Evolutionary conservation across 2,797 vertebrate genomes (phyloP).

Genomic region (Macroramphosus scolopax): DNA sequence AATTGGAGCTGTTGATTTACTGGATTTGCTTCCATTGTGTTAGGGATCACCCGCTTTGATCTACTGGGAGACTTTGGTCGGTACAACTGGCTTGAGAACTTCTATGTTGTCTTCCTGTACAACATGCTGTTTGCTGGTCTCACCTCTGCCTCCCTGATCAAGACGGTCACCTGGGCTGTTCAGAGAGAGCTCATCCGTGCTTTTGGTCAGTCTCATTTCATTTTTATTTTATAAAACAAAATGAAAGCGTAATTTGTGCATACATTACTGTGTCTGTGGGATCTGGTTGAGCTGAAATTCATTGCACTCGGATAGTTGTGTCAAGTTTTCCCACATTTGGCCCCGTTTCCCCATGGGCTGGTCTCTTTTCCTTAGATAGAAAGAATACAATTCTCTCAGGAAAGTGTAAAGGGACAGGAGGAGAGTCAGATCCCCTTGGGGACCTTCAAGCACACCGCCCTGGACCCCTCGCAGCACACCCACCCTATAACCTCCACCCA

Average conservation of each 20-base stretch:
- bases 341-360: slow-evolving; percentile 77
- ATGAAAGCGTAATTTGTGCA: neutral
- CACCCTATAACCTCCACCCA: slow-evolving; percentile 71
- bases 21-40: slow-evolving; percentile 1
- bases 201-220: slow-evolving; percentile 83
- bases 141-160: slow-evolving; percentile 91
- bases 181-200: slow-evolving; percentile 92
- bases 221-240: neutral
- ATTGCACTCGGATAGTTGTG: slow-evolving; percentile 43
- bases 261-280: neutral
- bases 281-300: slow-evolving; percentile 23
- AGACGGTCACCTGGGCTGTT: slow-evolving; percentile 89
- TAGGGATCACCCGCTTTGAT: slow-evolving; percentile 97
- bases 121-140: slow-evolving; percentile 94
- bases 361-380: slow-evolving; percentile 85
- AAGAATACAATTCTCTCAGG: slow-evolving; percentile 83
- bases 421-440: slow-evolving; percentile 68
- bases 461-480: slow-evolving; percentile 65
- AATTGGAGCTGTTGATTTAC: neutral
- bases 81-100: slow-evolving; percentile 95
- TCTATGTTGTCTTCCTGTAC: slow-evolving; percentile 94
- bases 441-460: slow-evolving; percentile 67
- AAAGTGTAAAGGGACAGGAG: slow-evolving; percentile 78
- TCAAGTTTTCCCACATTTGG: slow-evolving; percentile 65
- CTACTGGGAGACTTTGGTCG: slow-evolving; percentile 94